Evolutionary conservation across 2,888 invertebrate genomes (phyloP).

Genomic region (Hyposoter dolosus): DNA sequence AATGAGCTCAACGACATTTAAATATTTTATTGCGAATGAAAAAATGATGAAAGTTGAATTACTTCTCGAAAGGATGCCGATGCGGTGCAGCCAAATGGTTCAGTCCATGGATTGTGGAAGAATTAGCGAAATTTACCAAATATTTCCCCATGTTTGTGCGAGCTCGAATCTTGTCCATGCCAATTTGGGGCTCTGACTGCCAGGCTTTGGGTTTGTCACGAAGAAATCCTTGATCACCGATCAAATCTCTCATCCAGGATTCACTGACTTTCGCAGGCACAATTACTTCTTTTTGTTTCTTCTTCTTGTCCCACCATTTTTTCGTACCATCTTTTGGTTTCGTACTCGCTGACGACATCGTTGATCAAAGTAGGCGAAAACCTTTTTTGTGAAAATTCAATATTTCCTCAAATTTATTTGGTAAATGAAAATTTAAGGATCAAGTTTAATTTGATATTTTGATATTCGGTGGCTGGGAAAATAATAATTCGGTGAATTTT

Average conservation of each 20-base stretch:
- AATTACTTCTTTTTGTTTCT: conserved; percentile 1
- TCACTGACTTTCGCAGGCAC: conserved; percentile 11
- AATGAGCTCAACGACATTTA: neutral
- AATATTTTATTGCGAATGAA: neutral
- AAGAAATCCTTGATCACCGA: conserved; percentile 60
- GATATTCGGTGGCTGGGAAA: neutral
- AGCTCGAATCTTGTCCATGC: conserved; percentile 74
- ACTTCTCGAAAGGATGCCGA: conserved; percentile 77
- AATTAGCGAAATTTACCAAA: conserved; percentile 75
- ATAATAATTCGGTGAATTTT: neutral
- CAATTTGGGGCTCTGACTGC: conserved; percentile 60
- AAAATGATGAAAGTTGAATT: neutral
- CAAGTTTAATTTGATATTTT: neutral
- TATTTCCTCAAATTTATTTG: neutral
- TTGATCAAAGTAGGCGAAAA: neutral
- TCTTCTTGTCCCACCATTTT: conserved; percentile 42
- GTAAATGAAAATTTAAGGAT: neutral
- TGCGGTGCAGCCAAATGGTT: conserved; percentile 77
- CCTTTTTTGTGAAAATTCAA: neutral
- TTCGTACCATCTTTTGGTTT: neutral
- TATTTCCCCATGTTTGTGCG: conserved; percentile 71
- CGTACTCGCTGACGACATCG: neutral
- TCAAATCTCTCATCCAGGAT: conserved; percentile 66
- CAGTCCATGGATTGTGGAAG: conserved; percentile 76
- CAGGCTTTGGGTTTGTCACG: conserved; percentile 46